Base-by-base conservation (phyloP, 2,797 vertebrate genomes). In the Holocentrus rufus region DNA sequence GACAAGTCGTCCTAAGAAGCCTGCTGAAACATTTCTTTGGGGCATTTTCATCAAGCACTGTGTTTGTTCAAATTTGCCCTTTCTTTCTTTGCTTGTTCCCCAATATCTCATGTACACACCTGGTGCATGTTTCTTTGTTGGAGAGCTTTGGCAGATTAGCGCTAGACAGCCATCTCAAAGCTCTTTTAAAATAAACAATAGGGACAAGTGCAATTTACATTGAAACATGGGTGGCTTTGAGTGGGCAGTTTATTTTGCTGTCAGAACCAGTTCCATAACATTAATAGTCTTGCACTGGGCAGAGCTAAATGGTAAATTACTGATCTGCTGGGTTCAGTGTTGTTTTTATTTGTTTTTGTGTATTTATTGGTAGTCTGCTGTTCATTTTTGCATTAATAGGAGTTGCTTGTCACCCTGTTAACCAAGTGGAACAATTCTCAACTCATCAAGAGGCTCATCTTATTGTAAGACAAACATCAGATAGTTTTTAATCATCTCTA, bases 401-500 rank as follows among this genome's bases (percentile, higher is more conserved):
- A 89, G 67, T 56, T 55, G 34, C 66, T 72, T 20, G 15, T 84
- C 75, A 74, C 66, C 46, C 74, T 55, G n/a, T 44, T 46, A 81
- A 82, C 69, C 79, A 82, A 82, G 60, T 77, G 79, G 52, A 83
- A 76, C 57, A 60, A 44, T 65, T 84, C 80, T 60, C 71, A 61
- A 50, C 11, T 72, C 68, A 59, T 73, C 53, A 47, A 23, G 17
- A 70, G 5, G 25, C 77, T 66, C 22, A 81, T 76, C 55, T 82
- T 52, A 60, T 62, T 82, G 39, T 64, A 67, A 65, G 53, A 79
- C 34, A 30, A 71, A 70, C 70, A 65, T 66, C 54, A 63, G 44
- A 42, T 49, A 11, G 9, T 36, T 46, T 62, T 58, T 44, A 72
- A 44, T 52, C 1, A 55, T 67, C 74, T 56, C 36, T 76, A 25